Evolutionary conservation across 2,888 invertebrate genomes (phyloP).

Genomic region (Melinopterus prodromus): DNA sequence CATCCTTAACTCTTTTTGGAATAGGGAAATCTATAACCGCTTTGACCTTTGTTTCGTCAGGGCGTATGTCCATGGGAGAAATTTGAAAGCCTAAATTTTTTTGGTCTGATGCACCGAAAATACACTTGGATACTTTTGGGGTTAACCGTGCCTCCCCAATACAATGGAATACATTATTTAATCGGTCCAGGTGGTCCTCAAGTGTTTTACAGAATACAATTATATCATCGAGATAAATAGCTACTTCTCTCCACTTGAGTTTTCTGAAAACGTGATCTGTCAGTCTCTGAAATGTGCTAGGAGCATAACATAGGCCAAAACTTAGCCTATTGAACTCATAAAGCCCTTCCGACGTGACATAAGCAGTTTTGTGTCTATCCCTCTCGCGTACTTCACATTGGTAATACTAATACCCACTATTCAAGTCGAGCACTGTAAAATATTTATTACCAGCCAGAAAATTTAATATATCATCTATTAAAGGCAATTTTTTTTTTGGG

Average conservation of each 20-base stretch:
- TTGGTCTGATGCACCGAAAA: neutral
- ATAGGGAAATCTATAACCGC: slow-evolving; percentile 40
- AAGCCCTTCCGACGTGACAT: slow-evolving; percentile 41
- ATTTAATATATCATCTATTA: slow-evolving; percentile 41
- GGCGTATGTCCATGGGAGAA: slow-evolving; percentile 40
- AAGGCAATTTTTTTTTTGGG: too few species aligned
- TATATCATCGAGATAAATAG: slow-evolving; percentile 45
- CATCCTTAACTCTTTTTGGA: slow-evolving; percentile 37
- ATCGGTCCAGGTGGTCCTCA: slow-evolving; percentile 17
- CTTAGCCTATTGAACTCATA: slow-evolving; percentile 44
- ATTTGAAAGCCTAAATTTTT: slow-evolving; percentile 39
- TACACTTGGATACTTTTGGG: slow-evolving; percentile 16
- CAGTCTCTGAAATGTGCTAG: slow-evolving; percentile 43
- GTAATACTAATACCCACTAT: slow-evolving; percentile 45
- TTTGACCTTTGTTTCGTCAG: slow-evolving; percentile 43
- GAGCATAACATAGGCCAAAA: slow-evolving; percentile 46
- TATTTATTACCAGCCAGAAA: neutral
- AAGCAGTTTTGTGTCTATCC: slow-evolving; percentile 42
- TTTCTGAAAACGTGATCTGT: slow-evolving; percentile 42
- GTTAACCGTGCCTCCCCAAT: slow-evolving; percentile 26
- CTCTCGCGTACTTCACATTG: slow-evolving; percentile 38
- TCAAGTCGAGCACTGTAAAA: slow-evolving; percentile 43
- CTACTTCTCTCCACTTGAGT: slow-evolving; percentile 42
- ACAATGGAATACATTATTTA: slow-evolving; percentile 21
- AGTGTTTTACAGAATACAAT: slow-evolving; percentile 29